Evolutionary conservation across 2,113 vertebrate species (phyloP).

Genomic region (Henicopernis longicauda): DNA sequence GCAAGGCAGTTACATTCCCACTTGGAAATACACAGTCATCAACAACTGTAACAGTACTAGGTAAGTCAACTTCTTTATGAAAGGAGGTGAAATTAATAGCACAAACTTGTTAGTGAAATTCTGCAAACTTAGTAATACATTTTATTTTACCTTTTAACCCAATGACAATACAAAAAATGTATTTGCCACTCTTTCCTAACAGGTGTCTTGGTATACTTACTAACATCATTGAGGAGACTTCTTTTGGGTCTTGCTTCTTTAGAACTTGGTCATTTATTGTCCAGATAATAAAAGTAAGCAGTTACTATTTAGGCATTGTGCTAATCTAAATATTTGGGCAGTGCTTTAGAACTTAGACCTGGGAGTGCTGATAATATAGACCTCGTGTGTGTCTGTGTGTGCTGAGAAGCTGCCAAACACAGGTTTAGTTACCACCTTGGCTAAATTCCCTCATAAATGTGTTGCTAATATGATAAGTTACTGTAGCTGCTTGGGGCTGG

Average conservation of each 20-base stretch:
- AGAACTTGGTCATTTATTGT: not conserved
- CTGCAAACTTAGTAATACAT: not conserved
- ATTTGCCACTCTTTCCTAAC: not conserved
- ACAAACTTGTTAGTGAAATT: not conserved
- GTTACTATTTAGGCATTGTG: not conserved
- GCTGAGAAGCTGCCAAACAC: not conserved
- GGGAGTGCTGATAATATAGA: not conserved
- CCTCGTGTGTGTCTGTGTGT: not conserved
- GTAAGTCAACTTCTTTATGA: conserved; percentile 72
- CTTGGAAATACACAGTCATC: conserved; percentile 89
- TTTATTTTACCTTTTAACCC: not conserved
- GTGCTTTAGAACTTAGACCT: not conserved
- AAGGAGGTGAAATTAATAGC: not conserved
- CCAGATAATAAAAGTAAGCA: not conserved
- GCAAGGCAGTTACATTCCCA: conserved; percentile 93
- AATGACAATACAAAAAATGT: not conserved
- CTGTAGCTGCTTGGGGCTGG: not conserved
- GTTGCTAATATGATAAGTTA: not conserved
- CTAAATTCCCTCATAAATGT: not conserved
- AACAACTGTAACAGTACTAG: conserved; percentile 84
- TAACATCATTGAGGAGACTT: not conserved
- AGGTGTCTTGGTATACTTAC: not conserved
- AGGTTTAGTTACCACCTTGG: not conserved
- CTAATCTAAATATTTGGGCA: not conserved
- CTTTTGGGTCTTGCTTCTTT: not conserved